Conservation (phyloP, 2,797 vertebrate genomes). For the Austrolebias charrua region DNA sequence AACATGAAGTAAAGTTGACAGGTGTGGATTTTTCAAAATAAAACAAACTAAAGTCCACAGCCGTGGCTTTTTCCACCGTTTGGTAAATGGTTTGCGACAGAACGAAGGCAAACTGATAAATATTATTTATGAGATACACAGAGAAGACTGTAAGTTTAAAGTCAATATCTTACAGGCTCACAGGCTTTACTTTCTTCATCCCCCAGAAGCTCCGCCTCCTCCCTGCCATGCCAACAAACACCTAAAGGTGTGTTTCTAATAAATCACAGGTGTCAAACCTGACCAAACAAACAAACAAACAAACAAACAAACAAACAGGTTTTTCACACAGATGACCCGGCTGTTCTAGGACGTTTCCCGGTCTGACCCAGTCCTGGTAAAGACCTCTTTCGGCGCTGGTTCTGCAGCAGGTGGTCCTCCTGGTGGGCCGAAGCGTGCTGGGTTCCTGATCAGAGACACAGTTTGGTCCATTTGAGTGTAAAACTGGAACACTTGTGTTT, state of each 20-base stretch:
- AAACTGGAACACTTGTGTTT: conserved; percentile 67
- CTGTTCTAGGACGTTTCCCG: conserved; percentile 67
- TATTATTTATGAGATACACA: conserved; percentile 85
- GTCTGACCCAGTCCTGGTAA: conserved; percentile 70
- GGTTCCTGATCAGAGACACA: conserved; percentile 92
- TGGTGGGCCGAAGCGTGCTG: conserved; percentile 82
- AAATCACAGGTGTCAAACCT: conserved; percentile 55
- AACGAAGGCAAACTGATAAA: conserved; percentile 84
- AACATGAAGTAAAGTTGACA: conserved; percentile 92
- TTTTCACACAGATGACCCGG: conserved; percentile 24
- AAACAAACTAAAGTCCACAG: conserved; percentile 66
- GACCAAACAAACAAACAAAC: conserved; percentile 30
- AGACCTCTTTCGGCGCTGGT: conserved; percentile 86
- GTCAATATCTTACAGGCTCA: conserved; percentile 76
- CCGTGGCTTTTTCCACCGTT: conserved; percentile 76
- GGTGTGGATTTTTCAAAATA: conserved; percentile 86
- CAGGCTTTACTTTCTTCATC: conserved; percentile 27
- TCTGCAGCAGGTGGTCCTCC: conserved; percentile 82
- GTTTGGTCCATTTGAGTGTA: conserved; percentile 85
- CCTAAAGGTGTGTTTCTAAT: conserved; percentile 19
- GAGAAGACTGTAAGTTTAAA: conserved; percentile 75
- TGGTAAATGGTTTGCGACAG: conserved; percentile 90
- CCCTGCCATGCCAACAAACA: conserved; percentile 35
- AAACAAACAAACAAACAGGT: conserved; percentile 31
- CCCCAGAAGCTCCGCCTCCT: conserved; percentile 9